Evolutionary conservation across 2,888 invertebrate species (phyloP).

Genomic region (Buathra laborator): DNA sequence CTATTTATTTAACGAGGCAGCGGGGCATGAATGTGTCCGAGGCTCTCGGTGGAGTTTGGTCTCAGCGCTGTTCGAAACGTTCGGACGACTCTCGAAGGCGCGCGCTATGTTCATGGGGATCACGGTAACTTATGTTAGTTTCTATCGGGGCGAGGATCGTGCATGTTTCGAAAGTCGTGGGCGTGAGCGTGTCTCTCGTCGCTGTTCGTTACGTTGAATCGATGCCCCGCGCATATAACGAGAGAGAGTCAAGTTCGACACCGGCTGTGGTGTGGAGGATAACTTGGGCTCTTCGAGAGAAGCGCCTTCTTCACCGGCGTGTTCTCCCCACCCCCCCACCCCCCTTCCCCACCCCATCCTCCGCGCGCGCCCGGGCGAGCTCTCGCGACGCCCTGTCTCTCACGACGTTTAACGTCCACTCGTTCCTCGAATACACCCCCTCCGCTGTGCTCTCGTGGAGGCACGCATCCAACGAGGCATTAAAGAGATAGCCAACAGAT

Average conservation of each 20-base stretch:
- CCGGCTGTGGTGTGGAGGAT: slow-evolving; percentile 29
- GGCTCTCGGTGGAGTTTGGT: slow-evolving; percentile 13
- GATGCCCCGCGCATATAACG: slow-evolving; percentile 63
- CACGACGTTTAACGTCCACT: slow-evolving; percentile 55
- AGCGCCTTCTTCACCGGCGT: background rate
- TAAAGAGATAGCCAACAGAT: slow-evolving; percentile 55
- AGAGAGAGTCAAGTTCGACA: slow-evolving; percentile 66
- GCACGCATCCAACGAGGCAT: slow-evolving; percentile 49
- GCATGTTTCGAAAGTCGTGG: slow-evolving; percentile 70
- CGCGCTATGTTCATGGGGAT: slow-evolving; percentile 58
- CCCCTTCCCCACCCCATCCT: background rate
- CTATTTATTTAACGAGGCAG: slow-evolving; percentile 69
- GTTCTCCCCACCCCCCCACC: slow-evolving; percentile 3
- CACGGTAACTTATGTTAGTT: slow-evolving; percentile 69
- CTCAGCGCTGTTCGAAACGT: slow-evolving; percentile 24
- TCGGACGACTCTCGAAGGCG: background rate
- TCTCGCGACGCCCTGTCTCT: slow-evolving; percentile 27
- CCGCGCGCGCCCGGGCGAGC: background rate
- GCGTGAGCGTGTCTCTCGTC: slow-evolving; percentile 67
- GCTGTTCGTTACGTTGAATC: slow-evolving; percentile 71
- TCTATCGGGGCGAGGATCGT: slow-evolving; percentile 68
- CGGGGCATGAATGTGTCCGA: slow-evolving; percentile 53
- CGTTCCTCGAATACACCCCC: slow-evolving; percentile 25
- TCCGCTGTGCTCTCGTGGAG: slow-evolving; percentile 18
- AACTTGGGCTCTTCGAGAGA: background rate